Evolutionary conservation across 2,113 vertebrate genomes (phyloP), one percentile per base, ranked within the genome.

Genomic region (Scomber scombrus): DNA sequence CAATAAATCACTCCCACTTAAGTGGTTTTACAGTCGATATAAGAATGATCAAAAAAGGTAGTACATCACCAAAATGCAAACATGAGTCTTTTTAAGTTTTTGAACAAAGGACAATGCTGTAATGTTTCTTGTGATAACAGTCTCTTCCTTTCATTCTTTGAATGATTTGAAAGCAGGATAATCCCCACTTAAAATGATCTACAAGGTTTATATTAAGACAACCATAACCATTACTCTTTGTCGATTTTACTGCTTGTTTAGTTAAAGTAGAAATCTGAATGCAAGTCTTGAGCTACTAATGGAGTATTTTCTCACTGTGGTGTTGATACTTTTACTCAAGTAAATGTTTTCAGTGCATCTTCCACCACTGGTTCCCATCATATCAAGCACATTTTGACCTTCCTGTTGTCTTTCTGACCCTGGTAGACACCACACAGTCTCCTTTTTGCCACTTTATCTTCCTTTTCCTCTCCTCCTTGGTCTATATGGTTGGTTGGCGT

Each of bases 71-170:
- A 46, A 34, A 72, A 49, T 23, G 14, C 84, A 79, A 84, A 86
- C 87, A 74, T 0, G 0, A 3, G 0, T 16, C 1, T 51, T 51
- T 62, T 18, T 0, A 70, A 3, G 16, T 43, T 47, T 55, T 31
- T 15, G 15, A 52, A 49, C 21, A 26, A 43, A 74, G 19, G 63
- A 85, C 86, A 85, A 83, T 83, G 55, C 56, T 26, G 73, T 45
- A 34, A 55, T 82, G 64, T 51, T 21, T 84, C 74, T 61, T 15
- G 3, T 12, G 62, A 1, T 47, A 78, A 66, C 78, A 50, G 45
- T 23, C 49, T 56, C 81, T 84, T 85, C 80, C 87, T 83, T 47
- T 71, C 40, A 67, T 71, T 81, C 67, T 78, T 71, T 34, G 9
- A 8, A 4, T 29, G 2, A 62, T 29, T 23, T 29, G 4, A 46